phyloP scores from a whole-genome alignment of 2,888 invertebrate genomes.

The Microctonus hyperodae region DNA sequence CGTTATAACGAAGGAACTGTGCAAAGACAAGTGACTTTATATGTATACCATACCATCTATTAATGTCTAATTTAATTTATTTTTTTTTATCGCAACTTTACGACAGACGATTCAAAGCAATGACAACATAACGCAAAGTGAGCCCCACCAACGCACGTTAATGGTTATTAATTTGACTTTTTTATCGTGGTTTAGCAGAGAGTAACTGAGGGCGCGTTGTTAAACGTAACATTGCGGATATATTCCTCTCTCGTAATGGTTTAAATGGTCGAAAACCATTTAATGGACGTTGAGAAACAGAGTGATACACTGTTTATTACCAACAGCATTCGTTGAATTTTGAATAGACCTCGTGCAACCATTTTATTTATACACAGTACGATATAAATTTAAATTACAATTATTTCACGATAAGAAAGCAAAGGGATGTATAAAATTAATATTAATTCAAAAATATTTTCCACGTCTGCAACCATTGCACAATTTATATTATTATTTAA shows the following conservation, averaged over 20 bases:
- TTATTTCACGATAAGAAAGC: slow-evolving; percentile 23
- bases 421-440: slow-evolving; percentile 22
- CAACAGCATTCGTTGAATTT: slow-evolving; percentile 51
- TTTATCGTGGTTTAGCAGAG: slow-evolving; percentile 30
- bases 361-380: slow-evolving; percentile 9
- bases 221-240: slow-evolving; percentile 17
- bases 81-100: slow-evolving; percentile 21
- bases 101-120: slow-evolving; percentile 1
- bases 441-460: slow-evolving; percentile 23
- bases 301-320: slow-evolving; percentile 57
- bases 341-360: slow-evolving; percentile 42
- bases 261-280: slow-evolving; percentile 40
- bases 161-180: slow-evolving; percentile 47
- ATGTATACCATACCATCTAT: too few species aligned
- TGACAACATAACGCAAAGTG: slow-evolving; percentile 8
- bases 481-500: neutral
- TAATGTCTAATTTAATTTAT: neutral
- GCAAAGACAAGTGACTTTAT: too few species aligned
- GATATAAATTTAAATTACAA: slow-evolving; percentile 10
- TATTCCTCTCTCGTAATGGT: slow-evolving; percentile 2
- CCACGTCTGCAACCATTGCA: slow-evolving; percentile 3
- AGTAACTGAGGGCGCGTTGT: slow-evolving; percentile 24
- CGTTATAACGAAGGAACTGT: neutral
- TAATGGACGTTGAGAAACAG: slow-evolving; percentile 51
- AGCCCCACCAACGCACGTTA: slow-evolving; percentile 28